Base-by-base conservation (phyloP, 2,888 invertebrate genomes). In the Lampropteryx suffumata region DNA sequence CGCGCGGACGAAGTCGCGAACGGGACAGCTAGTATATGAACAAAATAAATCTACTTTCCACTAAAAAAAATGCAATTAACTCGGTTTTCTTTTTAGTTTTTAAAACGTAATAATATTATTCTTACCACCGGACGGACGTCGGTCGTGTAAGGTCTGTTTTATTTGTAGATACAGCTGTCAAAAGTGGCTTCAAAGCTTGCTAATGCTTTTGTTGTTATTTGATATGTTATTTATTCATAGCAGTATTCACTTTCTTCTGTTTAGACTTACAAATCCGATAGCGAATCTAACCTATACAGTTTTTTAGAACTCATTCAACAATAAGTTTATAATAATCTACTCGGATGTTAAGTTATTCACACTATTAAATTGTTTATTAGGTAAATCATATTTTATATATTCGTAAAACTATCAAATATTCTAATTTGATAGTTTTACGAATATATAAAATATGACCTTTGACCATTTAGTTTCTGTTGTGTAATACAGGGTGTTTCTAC, bases 171-270 rank as follows among this genome's bases (percentile, higher is more conserved):
- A 10, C 4, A 28, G n/a, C 28, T 28, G 28, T n/a, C 28, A 21
- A 34, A 34, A 34, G 9, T 17, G 34, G 27, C 41, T 42, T 17
- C 27, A 36, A 4, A 29, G 10, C 21, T 40, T 21, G 7, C 24
- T 7, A 1, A 7, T 24, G 21, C 21, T 17, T 3, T 0, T 9
- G 10, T 6, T 28, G 11, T 24, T 3, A 11, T 1, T 6, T 36
- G 12, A 42, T 33, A 10, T 10, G 33, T 41, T 52, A 52, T 59
- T 52, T 61, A 70, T 68, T 69, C 64, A 58, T 52, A 55, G 13
- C 8, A 50, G n/a, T 32, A 40, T 55, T 57, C 55, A 67, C 72
- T 71, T 69, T 70, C 65, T 52, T 64, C 50, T 65, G 51, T 57
- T 66, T 61, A 41, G 58, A 67, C 59, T 64, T 54, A 63, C 65